Base-by-base conservation (phyloP, 2,888 invertebrate genomes). In the Leptopilina syphax region DNA sequence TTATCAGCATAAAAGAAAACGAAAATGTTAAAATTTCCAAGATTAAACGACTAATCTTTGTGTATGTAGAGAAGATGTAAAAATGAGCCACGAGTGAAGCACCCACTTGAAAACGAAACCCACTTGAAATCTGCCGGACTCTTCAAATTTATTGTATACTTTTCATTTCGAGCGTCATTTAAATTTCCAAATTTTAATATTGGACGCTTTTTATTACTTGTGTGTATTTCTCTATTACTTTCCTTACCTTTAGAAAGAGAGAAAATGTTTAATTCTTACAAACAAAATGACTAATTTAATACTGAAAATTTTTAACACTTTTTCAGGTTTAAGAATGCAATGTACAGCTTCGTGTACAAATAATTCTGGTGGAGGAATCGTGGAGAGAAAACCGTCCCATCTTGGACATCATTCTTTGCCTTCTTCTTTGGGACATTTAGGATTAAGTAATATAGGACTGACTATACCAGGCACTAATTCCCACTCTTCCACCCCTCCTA, bases 311-410 rank as follows among this genome's bases (percentile, higher is more conserved):
- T 18, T 0, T 0, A 47, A 47, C 7, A 41, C 47, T 81, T 24
- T 89, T 90, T 18, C 87, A 91, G 91, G 88, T 8, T 83, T 90
- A 79, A 87, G 90, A 80, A 88, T 90, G 87, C 90, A 90, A 79
- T 89, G 90, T 78, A 85, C 90, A 34, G 90, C 86, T 78, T 85
- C 89, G 54, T 89, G 87, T 82, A 87, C 90, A 47, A 90, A 85
- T 77, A 88, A 88, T 81, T 89, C 90, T 34, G 90, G 89, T 3
- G 89, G 90, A 44, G 88, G 89, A 54, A 84, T 91, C 12, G 85
- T 90, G 27, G 91, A 91, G 70, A 86, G 91, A 76, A 91, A 91
- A 79, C 34, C 73, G 12, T 86, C 91, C 3, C 91, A 91, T 86
- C 86, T 90, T 66, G 82, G 85, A 63, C 90, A 90, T 70, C 84